These are phyloP conservation scores for Cebidichthys violaceus DNA, from an alignment of 2,113 vertebrate species.

Conservation along the genomic window DNA sequence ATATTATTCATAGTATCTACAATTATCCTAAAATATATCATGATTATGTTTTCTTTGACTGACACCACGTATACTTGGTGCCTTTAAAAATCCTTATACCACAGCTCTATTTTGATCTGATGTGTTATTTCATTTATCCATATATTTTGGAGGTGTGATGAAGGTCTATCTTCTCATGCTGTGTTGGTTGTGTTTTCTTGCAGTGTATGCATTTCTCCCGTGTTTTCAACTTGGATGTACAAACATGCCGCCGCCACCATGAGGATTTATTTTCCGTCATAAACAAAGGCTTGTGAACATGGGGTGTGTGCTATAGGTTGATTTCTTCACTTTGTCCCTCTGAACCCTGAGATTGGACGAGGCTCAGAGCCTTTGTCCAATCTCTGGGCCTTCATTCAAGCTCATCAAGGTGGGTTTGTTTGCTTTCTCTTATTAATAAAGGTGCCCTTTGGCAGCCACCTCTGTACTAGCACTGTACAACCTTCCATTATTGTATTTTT, in stretches of 20 bases:
- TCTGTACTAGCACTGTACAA: neutral
- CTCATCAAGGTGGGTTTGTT: constrained; percentile 31
- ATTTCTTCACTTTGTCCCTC: constrained; percentile 19
- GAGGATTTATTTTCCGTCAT: too few relatives aligned
- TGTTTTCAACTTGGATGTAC: too few relatives aligned
- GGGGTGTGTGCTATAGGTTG: neutral
- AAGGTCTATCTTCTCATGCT: neutral
- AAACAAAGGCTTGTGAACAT: too few relatives aligned
- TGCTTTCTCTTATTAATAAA: constrained; percentile 23
- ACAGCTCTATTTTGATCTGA: neutral
- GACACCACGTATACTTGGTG: neutral
- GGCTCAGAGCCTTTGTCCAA: neutral
- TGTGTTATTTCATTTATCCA: neutral
- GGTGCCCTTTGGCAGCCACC: constrained; percentile 12
- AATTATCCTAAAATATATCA: too few relatives aligned
- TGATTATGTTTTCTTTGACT: neutral
- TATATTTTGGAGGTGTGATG: neutral
- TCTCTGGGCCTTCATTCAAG: constrained; percentile 1
- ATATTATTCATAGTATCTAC: too few relatives aligned
- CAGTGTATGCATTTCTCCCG: too few relatives aligned
- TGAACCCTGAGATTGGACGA: constrained; percentile 9
- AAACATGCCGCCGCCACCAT: too few relatives aligned
- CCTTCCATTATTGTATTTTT: constrained; percentile 31
- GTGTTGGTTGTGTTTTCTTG: too few relatives aligned
- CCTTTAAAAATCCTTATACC: neutral